Evolutionary conservation across 2,113 vertebrate genomes (phyloP), one percentile per base, ranked within the genome.

Genomic region (Cisticola juncidis): DNA sequence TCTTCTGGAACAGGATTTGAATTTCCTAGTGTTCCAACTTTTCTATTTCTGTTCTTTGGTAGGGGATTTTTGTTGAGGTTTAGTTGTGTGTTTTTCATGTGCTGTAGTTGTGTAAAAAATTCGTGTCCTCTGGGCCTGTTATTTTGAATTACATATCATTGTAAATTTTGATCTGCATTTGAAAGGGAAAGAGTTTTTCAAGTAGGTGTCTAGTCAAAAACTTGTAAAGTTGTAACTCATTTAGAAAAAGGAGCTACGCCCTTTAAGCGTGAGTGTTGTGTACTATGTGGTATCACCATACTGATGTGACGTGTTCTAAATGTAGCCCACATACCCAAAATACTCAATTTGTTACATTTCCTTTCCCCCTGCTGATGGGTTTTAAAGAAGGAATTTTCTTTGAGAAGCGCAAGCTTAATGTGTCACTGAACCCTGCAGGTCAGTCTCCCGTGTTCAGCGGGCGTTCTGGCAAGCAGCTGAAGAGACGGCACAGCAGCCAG

Each of bases 381-480:
- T 60, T 73, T 64, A 44, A 6, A 60, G 64, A 45, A 74, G 14
- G 29, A 28, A 15, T 70, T 88, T 94, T 61, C 40, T 77, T 56
- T 31, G 56, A 36, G 42, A 83, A 24, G 2, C 56, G 10, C 3
- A 1, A 56, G 24, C 47, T 28, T 44, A 60, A 21, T 18, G 2
- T 79, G 26, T 82, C 24, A 12, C 53, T 60, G 78, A 29, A 26
- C 51, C 40, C 1, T 33, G 53, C 83, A 99, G 99, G 98, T 61
- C 98, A 99, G 97, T 99, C 99, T 50, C 98, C 99, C 0, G 98
- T 99, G 20, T 99, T 99, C 70, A 99, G 99, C 86, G 99, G 99
- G 16, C 99, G 99, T 64, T 99, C 99, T 23, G 99, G 99, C 48
- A 99, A 99, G 92, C 99, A 99, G 93, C 97, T 99, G 47, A 99